phyloP scores from a whole-genome alignment of 1,140 invertebrate species.

The Heliconius hermathena region DNA sequence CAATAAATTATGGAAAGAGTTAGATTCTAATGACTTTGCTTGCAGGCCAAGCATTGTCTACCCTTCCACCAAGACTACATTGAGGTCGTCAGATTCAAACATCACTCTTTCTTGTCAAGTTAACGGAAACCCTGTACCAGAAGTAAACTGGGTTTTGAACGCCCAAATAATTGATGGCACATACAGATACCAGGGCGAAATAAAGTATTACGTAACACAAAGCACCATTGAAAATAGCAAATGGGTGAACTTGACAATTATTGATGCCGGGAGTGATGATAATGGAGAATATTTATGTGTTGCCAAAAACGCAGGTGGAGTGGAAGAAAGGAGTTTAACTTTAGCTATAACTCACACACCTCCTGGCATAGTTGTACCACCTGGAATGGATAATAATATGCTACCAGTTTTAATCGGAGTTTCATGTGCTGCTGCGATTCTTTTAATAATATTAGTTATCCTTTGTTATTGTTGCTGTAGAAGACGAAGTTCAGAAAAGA shows the following conservation, averaged over 20 bases:
- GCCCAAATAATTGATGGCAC: constrained; percentile 82
- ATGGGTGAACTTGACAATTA: constrained; percentile 91
- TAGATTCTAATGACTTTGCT: constrained; percentile 89
- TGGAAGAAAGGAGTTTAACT: constrained; percentile 88
- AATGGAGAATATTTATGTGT: constrained; percentile 94
- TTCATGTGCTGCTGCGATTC: constrained; percentile 80
- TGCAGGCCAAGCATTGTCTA: constrained; percentile 89
- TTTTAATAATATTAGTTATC: constrained; percentile 84
- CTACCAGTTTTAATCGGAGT: constrained; percentile 81
- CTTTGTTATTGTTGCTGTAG: constrained; percentile 87
- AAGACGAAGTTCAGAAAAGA: constrained; percentile 78
- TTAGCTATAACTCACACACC: constrained; percentile 82
- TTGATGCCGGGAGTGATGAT: constrained; percentile 87
- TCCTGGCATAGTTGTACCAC: constrained; percentile 72
- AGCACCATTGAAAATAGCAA: constrained; percentile 70
- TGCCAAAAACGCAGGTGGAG: constrained; percentile 92
- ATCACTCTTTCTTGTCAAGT: constrained; percentile 90
- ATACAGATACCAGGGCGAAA: constrained; percentile 81
- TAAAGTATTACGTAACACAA: constrained; percentile 65
- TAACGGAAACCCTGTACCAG: constrained; percentile 88
- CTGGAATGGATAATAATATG: constrained; percentile 75
- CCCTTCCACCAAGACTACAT: constrained; percentile 77
- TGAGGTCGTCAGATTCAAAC: constrained; percentile 85
- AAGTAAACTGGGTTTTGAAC: constrained; percentile 89
- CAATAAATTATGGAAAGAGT: constrained; percentile 87